Base-by-base conservation (phyloP, 2,113 vertebrate species). In the Lipophrys pholis region DNA sequence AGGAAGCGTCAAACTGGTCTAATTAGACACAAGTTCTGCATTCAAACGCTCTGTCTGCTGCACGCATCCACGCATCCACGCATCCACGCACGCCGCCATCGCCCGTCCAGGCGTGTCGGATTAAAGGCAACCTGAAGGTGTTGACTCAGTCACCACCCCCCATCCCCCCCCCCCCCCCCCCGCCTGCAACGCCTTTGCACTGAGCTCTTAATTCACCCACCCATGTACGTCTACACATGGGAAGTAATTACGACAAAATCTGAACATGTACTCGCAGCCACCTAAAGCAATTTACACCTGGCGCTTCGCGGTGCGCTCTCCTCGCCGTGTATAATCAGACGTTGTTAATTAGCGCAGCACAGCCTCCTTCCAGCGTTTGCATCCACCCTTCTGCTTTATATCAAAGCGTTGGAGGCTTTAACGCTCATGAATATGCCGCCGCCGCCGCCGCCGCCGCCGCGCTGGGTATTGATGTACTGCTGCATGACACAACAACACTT, bases 231-330 rank as follows among this genome's bases (percentile, higher is more conserved):
- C 59, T 48, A 51, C 67, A 67, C 61, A 61, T 21, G 55, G 46
- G 42, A 67, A 59, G 63, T 78, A 73, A 85, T 84, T 79, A 82
- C 60, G 35, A 40, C 38, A 21, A 16, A 46, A 35, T 17, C 15
- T 30, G 36, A 51, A 59, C 42, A 66, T 63, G 53, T 14, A 52
- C 59, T 54, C 15, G 42, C 43, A 42, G 12, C 35, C 67, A 51
- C 59, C 51, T 55, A 39, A 39, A 55, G 35, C 70, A 12, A 72
- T 78, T 78, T 60, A 80, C 76, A 87, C 73, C 68, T 69, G 45
- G 42, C 6, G 60, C 16, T 49, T 52, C 39, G 49, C 5, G 3
- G 17, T 30, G 7, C 50, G 14, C 61, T 74, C 15, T 35, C 16
- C 56, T 30, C 58, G 46, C 5, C 52, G 21, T n/a, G 21, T 60